Percentiles rank a stretch among this genome's conserved stretches.
These are phyloP conservation scores for Pandemis heparana DNA, from an alignment of 2,888 invertebrate species.

Conservation along the genomic window DNA sequence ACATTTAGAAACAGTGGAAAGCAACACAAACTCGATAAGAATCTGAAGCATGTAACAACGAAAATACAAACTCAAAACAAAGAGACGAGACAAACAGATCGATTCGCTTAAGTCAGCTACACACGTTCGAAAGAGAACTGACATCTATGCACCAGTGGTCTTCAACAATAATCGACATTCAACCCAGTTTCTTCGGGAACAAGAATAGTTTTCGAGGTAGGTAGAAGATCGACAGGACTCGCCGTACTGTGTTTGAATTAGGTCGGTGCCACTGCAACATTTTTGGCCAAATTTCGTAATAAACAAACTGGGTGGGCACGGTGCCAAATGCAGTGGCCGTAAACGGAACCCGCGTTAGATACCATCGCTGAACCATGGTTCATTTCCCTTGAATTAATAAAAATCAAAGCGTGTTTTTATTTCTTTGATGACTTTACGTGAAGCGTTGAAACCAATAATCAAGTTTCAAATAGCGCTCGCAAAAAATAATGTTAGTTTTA, in stretches of 20 bases:
- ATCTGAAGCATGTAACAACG: slow-evolving; percentile 17
- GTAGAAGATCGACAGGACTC: slow-evolving; percentile 46
- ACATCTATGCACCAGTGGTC: slow-evolving; percentile 31
- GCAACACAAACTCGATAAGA: slow-evolving; percentile 4
- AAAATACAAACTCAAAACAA: slow-evolving; percentile 11
- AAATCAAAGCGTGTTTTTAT: slow-evolving; percentile 30
- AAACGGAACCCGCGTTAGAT: slow-evolving; percentile 41
- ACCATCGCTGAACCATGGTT: slow-evolving; percentile 18
- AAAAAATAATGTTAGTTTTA: background rate
- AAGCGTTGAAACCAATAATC: background rate
- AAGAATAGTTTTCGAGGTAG: background rate
- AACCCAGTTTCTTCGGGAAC: slow-evolving; percentile 35
- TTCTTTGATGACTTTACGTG: slow-evolving; percentile 25
- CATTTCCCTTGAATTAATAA: slow-evolving; percentile 21
- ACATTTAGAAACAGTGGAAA: background rate
- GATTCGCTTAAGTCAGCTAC: slow-evolving; percentile 24
- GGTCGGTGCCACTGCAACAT: slow-evolving; percentile 78
- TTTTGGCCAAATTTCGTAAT: slow-evolving; percentile 83
- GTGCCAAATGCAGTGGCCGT: slow-evolving; percentile 64
- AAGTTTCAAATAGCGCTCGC: background rate
- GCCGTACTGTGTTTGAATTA: slow-evolving; percentile 59
- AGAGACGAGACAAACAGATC: slow-evolving; percentile 3
- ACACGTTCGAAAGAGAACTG: slow-evolving; percentile 47
- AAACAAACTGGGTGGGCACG: slow-evolving; percentile 74
- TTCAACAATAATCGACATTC: background rate